These are phyloP conservation scores for Mamestra brassicae DNA, from an alignment of 2,888 invertebrate genomes.

Conservation along the genomic window DNA sequence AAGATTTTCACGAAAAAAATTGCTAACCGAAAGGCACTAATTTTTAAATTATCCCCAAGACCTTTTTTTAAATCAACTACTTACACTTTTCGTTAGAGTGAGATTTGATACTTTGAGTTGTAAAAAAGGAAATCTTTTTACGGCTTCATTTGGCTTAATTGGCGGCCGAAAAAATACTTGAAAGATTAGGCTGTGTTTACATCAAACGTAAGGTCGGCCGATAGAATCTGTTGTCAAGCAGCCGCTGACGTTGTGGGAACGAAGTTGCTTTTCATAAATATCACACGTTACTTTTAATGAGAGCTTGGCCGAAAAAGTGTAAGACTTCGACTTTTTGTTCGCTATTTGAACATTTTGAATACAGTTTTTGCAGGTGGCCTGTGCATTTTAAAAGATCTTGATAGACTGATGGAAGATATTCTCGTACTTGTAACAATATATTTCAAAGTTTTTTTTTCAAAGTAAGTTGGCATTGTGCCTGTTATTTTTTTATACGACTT, in stretches of 20 bases:
- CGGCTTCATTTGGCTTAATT: slow-evolving; percentile 62
- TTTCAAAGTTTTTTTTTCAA: neutral
- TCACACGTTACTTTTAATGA: neutral
- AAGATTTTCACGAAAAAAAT: slow-evolving; percentile 6
- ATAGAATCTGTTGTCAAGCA: neutral
- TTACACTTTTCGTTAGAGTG: slow-evolving; percentile 19
- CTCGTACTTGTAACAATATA: neutral
- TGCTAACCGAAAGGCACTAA: slow-evolving; percentile 15
- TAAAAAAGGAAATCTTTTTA: slow-evolving; percentile 36
- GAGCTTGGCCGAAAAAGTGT: neutral
- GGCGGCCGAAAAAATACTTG: slow-evolving; percentile 39
- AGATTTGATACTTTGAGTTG: slow-evolving; percentile 50
- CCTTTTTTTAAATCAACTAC: slow-evolving; percentile 37
- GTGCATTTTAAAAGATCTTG: neutral
- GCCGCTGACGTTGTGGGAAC: neutral
- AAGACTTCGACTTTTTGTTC: neutral
- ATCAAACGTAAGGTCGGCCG: neutral
- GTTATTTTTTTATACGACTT: too few relatives aligned
- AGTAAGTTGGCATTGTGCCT: too few relatives aligned
- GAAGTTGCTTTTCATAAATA: neutral
- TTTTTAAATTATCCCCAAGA: slow-evolving; percentile 46
- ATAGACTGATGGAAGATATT: neutral
- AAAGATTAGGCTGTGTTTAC: slow-evolving; percentile 27
- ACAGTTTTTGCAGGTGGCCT: neutral
- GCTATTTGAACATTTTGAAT: neutral